Conservation (phyloP, 2,797 vertebrate genomes). For the Coendou prehensilis region DNA sequence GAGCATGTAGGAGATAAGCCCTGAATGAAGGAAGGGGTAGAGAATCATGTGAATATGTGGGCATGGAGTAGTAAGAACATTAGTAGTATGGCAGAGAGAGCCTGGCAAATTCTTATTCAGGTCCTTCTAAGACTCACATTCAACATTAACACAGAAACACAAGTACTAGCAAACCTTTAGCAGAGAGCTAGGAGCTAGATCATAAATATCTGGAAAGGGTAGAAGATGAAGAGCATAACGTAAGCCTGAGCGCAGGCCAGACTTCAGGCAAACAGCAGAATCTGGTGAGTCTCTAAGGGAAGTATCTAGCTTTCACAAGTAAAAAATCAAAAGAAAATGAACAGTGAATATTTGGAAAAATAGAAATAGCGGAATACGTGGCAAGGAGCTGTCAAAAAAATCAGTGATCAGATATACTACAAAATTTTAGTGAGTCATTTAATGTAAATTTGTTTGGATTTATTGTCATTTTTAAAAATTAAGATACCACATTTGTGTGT, state of each 20-base stretch:
- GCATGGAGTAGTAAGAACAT: neutral
- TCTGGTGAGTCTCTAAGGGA: neutral
- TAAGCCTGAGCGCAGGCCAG: neutral
- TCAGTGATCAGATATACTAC: neutral
- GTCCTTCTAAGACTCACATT: neutral
- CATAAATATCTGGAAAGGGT: neutral
- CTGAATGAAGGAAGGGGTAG: neutral
- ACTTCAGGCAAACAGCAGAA: neutral
- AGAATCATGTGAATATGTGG: neutral
- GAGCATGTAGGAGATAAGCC: neutral
- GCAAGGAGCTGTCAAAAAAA: neutral
- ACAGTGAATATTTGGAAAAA: neutral
- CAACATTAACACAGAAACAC: neutral
- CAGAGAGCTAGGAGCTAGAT: neutral
- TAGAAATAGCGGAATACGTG: neutral
- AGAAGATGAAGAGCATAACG: neutral
- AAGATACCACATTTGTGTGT: neutral
- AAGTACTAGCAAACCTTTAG: neutral
- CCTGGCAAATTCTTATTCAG: neutral
- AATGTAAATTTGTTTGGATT: neutral
- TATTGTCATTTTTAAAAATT: slow-evolving; percentile 9
- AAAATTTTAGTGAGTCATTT: neutral
- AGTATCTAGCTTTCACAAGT: neutral
- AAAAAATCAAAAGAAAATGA: slow-evolving; percentile 22
- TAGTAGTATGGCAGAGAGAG: neutral